These are phyloP conservation scores for Hypocryptadius cinnamomeus DNA, from an alignment of 2,113 vertebrate genomes.

Conservation along the genomic window DNA sequence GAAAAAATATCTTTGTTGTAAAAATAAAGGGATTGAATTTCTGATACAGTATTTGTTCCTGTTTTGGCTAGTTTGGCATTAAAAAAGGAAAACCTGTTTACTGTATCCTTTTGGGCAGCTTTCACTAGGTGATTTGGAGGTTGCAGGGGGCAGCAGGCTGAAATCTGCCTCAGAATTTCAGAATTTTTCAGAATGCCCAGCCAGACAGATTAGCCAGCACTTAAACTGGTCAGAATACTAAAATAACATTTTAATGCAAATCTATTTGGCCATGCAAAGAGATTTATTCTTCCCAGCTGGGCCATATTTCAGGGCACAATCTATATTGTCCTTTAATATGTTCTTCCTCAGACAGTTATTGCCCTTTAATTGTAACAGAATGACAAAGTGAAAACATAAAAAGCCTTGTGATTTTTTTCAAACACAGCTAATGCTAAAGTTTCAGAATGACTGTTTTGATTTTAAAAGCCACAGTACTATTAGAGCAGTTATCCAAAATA, in stretches of 20 bases:
- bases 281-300: constrained; percentile 40
- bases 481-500: not conserved
- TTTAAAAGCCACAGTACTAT: not conserved
- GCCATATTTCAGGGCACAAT: constrained; percentile 36
- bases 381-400: constrained; percentile 23
- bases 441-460: not conserved
- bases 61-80: not conserved
- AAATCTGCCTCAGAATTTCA: not conserved
- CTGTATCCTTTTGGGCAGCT: not conserved
- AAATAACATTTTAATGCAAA: constrained; percentile 40
- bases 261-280: not conserved
- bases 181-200: not conserved
- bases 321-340: constrained; percentile 21
- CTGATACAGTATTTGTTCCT: not conserved
- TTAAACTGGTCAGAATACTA: constrained; percentile 25
- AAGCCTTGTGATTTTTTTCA: constrained; percentile 16
- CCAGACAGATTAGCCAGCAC: not conserved
- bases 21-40: not conserved
- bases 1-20: not conserved
- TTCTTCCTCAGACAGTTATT: constrained; percentile 47
- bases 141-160: not conserved
- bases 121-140: not conserved
- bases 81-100: not conserved
- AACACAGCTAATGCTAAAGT: constrained; percentile 15
- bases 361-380: constrained; percentile 34